Conservation (phyloP, 2,888 invertebrate species). For the Hoplodrina ambigua region DNA sequence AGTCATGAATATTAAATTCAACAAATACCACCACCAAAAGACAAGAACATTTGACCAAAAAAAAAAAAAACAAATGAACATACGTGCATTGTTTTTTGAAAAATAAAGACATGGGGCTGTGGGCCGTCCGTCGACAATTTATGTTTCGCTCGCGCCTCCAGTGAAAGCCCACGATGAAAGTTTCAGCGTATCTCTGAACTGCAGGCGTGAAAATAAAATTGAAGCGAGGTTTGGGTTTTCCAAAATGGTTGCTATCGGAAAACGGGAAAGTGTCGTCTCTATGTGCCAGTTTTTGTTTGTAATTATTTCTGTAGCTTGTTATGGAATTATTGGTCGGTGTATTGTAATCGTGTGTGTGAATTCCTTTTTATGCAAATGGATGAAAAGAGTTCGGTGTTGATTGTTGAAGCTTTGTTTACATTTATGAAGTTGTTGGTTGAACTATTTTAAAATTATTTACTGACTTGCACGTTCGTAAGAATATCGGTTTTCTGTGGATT, state of each 20-base stretch:
- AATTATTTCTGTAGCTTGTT: slow-evolving; percentile 51
- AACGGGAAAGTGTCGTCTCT: slow-evolving; percentile 42
- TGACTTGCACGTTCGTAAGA: not conserved
- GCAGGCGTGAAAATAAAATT: slow-evolving; percentile 89
- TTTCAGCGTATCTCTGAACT: slow-evolving; percentile 87
- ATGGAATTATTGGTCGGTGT: slow-evolving; percentile 14
- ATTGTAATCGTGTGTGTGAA: slow-evolving; percentile 12
- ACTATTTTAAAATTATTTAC: not conserved
- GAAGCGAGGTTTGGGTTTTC: slow-evolving; percentile 75
- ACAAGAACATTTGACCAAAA: slow-evolving; percentile 8
- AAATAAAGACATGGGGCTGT: slow-evolving; percentile 60
- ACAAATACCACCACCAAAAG: slow-evolving; percentile 16
- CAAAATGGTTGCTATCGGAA: slow-evolving; percentile 73
- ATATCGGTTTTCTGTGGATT: too few species aligned
- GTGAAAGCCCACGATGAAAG: slow-evolving; percentile 86
- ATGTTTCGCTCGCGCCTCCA: slow-evolving; percentile 79
- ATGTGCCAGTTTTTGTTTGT: slow-evolving; percentile 60
- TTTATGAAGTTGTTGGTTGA: not conserved
- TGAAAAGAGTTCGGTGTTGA: not conserved
- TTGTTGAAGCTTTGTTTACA: not conserved
- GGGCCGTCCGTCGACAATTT: slow-evolving; percentile 67
- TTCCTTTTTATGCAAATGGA: not conserved
- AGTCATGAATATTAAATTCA: slow-evolving; percentile 23
- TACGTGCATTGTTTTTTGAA: slow-evolving; percentile 58
- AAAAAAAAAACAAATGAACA: slow-evolving; percentile 50